phyloP scores from a whole-genome alignment of 2,888 invertebrate species.

The Hanleya hanleyi region DNA sequence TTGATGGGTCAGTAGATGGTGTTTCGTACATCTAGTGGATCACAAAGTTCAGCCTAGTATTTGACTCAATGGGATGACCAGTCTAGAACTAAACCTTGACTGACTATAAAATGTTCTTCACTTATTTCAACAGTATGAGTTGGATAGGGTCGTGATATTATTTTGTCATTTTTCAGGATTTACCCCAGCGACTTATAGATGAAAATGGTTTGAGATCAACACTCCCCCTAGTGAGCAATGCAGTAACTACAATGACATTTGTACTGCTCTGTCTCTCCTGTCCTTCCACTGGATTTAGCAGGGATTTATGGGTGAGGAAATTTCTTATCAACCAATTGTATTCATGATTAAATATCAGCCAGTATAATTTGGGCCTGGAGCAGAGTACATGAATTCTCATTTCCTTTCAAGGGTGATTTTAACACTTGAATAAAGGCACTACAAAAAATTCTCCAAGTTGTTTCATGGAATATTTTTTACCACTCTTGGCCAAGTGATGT shows the following conservation, averaged over 20 bases:
- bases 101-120: too few relatives aligned
- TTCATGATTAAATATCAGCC: neutral
- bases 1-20: too few relatives aligned
- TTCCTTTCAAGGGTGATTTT: too few relatives aligned
- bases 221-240: slow-evolving; percentile 17
- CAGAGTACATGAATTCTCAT: too few relatives aligned
- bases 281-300: neutral
- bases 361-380: neutral
- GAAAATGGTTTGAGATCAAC: neutral
- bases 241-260: neutral
- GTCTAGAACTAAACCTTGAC: too few relatives aligned
- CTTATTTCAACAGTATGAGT: too few relatives aligned
- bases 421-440: neutral
- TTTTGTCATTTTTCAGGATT: neutral
- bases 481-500: too few relatives aligned
- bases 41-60: too few relatives aligned
- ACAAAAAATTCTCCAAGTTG: neutral
- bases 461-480: too few relatives aligned
- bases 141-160: neutral
- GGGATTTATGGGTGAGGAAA: slow-evolving; percentile 26
- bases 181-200: neutral
- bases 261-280: slow-evolving; percentile 16
- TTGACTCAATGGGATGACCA: too few relatives aligned
- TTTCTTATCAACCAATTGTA: neutral
- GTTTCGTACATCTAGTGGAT: too few relatives aligned